Percentiles rank a stretch among this genome's conserved stretches.
These are phyloP conservation scores for Empis livida DNA, from an alignment of 2,888 invertebrate genomes.

Conservation along the genomic window DNA sequence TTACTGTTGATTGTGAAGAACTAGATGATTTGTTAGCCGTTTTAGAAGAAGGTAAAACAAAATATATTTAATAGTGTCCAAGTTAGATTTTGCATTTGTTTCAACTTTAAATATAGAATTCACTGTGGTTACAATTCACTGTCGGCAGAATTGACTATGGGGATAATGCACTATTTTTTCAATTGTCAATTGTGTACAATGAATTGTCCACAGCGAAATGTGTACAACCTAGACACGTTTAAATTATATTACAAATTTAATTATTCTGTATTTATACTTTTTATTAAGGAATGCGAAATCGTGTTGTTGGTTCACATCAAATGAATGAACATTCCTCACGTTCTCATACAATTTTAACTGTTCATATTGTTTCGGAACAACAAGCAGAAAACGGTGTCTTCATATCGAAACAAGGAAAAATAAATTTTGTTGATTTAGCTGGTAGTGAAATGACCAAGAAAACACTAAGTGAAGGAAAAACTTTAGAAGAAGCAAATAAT, in stretches of 20 bases:
- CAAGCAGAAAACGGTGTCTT: conserved; percentile 71
- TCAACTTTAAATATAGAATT: no score
- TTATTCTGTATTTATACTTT: background rate
- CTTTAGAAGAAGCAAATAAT: conserved; percentile 87
- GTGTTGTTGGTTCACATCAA: conserved; percentile 78
- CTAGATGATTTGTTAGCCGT: conserved; percentile 86
- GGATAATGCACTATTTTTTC: no score
- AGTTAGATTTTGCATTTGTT: no score
- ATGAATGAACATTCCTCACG: conserved; percentile 90
- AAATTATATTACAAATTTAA: no score
- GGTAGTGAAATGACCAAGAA: conserved; percentile 95
- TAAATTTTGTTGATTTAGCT: conserved; percentile 90
- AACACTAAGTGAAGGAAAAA: conserved; percentile 76
- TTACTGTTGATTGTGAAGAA: conserved; percentile 87
- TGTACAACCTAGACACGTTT: no score
- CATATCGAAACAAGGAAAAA: conserved; percentile 83
- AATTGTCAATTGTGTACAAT: no score
- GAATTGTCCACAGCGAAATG: no score
- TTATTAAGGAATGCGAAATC: conserved; percentile 67
- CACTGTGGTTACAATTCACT: no score
- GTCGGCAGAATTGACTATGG: no score
- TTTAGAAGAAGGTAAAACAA: conserved; percentile 69
- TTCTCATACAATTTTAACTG: conserved; percentile 69
- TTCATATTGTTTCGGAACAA: conserved; percentile 76
- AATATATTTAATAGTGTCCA: background rate